phyloP scores from a whole-genome alignment of 1,140 invertebrate species.

The Drosophila sp. region DNA sequence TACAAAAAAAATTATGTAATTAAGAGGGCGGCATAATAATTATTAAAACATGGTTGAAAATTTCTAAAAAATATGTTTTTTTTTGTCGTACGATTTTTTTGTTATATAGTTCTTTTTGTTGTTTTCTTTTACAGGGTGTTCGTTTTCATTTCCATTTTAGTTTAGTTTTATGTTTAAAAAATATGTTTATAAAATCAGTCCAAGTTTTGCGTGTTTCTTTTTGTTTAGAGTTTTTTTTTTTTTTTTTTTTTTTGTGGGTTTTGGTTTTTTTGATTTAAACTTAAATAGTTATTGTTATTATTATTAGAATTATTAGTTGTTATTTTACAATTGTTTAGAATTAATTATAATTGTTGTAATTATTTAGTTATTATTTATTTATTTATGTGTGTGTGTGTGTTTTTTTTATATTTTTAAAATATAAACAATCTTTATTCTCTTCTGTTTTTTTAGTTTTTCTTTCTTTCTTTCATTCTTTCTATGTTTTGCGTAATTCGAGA shows the following conservation, averaged over 20 bases:
- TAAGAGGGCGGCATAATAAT: background rate
- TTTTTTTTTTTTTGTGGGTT: conserved; percentile 21
- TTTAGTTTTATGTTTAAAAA: conserved; percentile 71
- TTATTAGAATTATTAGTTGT: conserved; percentile 50
- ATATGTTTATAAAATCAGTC: conserved; percentile 81
- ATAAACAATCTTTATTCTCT: conserved; percentile 82
- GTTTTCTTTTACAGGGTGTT: conserved; percentile 33
- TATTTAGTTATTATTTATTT: conserved; percentile 43
- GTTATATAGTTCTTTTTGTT: conserved; percentile 26
- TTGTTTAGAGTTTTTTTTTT: conserved; percentile 35
- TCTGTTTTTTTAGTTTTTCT: conserved; percentile 51
- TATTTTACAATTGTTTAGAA: conserved; percentile 60
- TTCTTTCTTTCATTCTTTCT: conserved; percentile 23
- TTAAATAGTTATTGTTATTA: conserved; percentile 49
- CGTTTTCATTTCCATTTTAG: conserved; percentile 22
- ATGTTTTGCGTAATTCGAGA: conserved; percentile 49
- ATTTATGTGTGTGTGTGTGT: conserved; percentile 26
- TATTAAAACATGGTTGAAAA: background rate
- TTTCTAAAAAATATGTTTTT: background rate
- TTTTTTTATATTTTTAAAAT: conserved; percentile 77
- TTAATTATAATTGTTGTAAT: conserved; percentile 33
- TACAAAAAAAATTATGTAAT: conserved; percentile 43
- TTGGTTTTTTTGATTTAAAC: conserved; percentile 51
- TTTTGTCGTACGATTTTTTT: background rate
- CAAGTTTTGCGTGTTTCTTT: conserved; percentile 75